phyloP scores from a whole-genome alignment of 1,140 invertebrate genomes.

The Piezodorus guildinii region DNA sequence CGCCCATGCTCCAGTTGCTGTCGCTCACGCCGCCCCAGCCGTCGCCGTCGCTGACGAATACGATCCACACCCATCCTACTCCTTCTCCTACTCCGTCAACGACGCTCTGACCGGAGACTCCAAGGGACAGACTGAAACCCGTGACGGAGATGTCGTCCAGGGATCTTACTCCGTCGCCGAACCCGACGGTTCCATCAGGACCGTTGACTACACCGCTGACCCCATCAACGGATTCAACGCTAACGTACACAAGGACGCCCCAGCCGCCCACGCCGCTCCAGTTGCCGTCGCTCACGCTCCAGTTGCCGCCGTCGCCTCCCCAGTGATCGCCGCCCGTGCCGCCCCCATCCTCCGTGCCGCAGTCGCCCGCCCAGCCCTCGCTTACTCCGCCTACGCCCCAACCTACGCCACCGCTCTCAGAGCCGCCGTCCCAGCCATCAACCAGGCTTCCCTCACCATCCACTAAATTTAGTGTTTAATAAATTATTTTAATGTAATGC shows the following conservation, averaged over 20 bases:
- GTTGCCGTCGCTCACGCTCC: not conserved
- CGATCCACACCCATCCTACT: conserved; percentile 28
- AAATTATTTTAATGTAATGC: no score
- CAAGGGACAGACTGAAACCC: conserved; percentile 23
- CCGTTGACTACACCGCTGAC: conserved; percentile 16
- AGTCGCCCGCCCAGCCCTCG: not conserved
- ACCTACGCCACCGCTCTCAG: not conserved
- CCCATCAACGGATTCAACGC: conserved; percentile 31
- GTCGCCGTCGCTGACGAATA: conserved; percentile 4
- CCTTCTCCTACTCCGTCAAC: conserved; percentile 33
- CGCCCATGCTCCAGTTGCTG: not conserved
- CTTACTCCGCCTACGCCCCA: conserved; percentile 1
- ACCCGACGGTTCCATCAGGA: conserved; percentile 36
- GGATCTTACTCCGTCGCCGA: conserved; percentile 33
- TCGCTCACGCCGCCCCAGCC: conserved; percentile 4
- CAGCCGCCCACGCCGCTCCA: conserved; percentile 13
- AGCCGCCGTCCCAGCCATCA: conserved; percentile 20
- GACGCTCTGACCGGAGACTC: conserved; percentile 29
- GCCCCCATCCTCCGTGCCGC: not conserved
- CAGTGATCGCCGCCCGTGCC: conserved; percentile 32
- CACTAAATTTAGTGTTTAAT: no score
- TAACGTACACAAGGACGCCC: conserved; percentile 29
- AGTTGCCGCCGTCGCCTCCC: conserved; percentile 19
- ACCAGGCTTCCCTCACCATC: conserved; percentile 22
- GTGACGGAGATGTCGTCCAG: conserved; percentile 7